phyloP scores from a whole-genome alignment of 1,140 invertebrate genomes.

The Lucilia cuprina region DNA sequence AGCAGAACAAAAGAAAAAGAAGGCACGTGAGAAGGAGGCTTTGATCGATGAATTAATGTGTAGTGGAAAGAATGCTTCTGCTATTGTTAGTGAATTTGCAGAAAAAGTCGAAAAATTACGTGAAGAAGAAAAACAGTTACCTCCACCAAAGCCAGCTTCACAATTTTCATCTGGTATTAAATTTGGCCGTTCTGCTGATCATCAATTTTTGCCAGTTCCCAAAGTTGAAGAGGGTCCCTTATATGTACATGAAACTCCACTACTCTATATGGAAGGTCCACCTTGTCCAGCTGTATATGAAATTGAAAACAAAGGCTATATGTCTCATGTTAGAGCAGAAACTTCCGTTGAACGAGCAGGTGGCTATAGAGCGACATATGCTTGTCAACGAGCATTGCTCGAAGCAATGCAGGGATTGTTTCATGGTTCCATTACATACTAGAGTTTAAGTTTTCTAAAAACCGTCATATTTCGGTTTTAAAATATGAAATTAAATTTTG shows the following conservation, averaged over 20 bases:
- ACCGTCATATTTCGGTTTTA: too few relatives aligned
- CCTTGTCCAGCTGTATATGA: conserved; percentile 71
- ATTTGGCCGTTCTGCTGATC: conserved; percentile 69
- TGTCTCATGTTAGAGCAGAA: conserved; percentile 77
- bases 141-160: conserved; percentile 64
- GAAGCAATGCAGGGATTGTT: conserved; percentile 89
- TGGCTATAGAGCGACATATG: conserved; percentile 82
- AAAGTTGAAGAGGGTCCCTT: conserved; percentile 78
- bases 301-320: conserved; percentile 74
- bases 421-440: conserved; percentile 58
- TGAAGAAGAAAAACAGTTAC: conserved; percentile 70
- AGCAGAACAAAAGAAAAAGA: conserved; percentile 79
- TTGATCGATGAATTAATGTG: conserved; percentile 95
- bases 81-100: conserved; percentile 86
- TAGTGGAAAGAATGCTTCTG: conserved; percentile 85
- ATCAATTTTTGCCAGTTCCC: conserved; percentile 71
- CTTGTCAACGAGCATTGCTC: conserved; percentile 87
- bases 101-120: conserved; percentile 71
- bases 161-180: conserved; percentile 85
- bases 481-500: not conserved
- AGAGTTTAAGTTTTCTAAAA: too few relatives aligned
- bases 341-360: conserved; percentile 81
- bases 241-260: conserved; percentile 73
- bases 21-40: conserved; percentile 85
- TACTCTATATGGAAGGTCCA: conserved; percentile 75